Conservation (phyloP, 1,140 invertebrate species). For the Caenorhabditis latens region DNA sequence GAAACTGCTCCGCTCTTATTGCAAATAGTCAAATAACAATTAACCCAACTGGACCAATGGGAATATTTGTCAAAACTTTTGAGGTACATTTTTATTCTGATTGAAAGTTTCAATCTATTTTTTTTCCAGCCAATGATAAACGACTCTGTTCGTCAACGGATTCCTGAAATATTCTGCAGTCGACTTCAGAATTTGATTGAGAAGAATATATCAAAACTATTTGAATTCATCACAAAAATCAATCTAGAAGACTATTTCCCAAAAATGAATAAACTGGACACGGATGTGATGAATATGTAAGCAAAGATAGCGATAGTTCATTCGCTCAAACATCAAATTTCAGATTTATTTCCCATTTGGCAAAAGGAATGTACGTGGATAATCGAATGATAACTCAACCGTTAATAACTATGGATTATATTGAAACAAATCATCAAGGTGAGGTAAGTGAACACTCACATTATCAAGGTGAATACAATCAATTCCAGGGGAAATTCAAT, state of each 20-base stretch:
- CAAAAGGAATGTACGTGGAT: conserved; percentile 75
- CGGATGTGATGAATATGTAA: conserved; percentile 73
- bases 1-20: conserved; percentile 74
- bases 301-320: conserved; percentile 33
- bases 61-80: conserved; percentile 74
- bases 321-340: background rate
- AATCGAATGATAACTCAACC: conserved; percentile 73
- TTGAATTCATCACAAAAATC: conserved; percentile 68
- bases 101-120: background rate
- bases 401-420: conserved; percentile 74
- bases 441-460: background rate
- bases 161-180: conserved; percentile 73
- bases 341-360: conserved; percentile 74
- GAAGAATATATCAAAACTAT: conserved; percentile 74
- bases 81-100: conserved; percentile 66
- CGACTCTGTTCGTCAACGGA: conserved; percentile 73
- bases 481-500: conserved; percentile 73
- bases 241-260: conserved; percentile 73
- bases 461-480: background rate
- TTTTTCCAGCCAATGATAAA: conserved; percentile 72
- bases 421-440: conserved; percentile 77
- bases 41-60: conserved; percentile 73
- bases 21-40: conserved; percentile 73
- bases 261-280: conserved; percentile 62
- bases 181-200: conserved; percentile 73